A percentile compares a stretch with the other conserved stretches of the same genome.
Conservation (phyloP, 2,888 invertebrate genomes). For the Oxycera nigricornis region DNA sequence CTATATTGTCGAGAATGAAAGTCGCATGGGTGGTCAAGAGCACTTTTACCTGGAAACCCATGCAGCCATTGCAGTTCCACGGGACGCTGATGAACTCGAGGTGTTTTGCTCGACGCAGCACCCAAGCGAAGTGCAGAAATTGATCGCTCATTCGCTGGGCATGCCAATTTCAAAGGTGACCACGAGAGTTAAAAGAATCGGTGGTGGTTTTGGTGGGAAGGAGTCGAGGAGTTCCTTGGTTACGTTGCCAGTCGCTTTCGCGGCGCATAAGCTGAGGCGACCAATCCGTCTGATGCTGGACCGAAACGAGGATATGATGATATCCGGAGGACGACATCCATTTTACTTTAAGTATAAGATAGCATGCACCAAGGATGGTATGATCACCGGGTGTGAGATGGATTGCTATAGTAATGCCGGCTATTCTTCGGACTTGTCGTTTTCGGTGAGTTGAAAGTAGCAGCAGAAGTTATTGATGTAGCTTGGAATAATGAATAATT, state of each 20-base stretch:
- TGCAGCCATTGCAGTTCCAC: conserved; percentile 73
- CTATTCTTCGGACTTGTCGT: conserved; percentile 81
- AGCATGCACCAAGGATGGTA: conserved; percentile 77
- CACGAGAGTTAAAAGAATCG: conserved; percentile 83
- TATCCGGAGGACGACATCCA: conserved; percentile 89
- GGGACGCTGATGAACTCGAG: conserved; percentile 85
- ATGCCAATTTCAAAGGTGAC: conserved; percentile 78
- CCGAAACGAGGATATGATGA: conserved; percentile 92
- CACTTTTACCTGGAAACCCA: conserved; percentile 97
- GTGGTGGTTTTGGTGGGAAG: conserved; percentile 97
- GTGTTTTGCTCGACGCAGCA: conserved; percentile 85
- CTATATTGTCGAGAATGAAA: conserved; percentile 79
- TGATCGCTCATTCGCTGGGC: conserved; percentile 73
- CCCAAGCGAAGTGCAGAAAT: conserved; percentile 76
- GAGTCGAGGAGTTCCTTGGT: conserved; percentile 76
- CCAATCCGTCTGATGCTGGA: conserved; percentile 90
- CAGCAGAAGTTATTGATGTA: too few species aligned
- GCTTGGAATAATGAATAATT: too few species aligned
- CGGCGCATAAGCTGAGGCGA: conserved; percentile 77
- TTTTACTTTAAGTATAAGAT: conserved; percentile 85
- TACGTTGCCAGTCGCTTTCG: conserved; percentile 78
- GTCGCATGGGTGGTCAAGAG: conserved; percentile 88
- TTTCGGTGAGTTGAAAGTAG: conserved; percentile 70
- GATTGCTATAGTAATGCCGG: conserved; percentile 85
- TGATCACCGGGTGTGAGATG: conserved; percentile 75